Evolutionary conservation across 1,140 invertebrate species (phyloP).

Genomic region (Luehdorfia chinensis): DNA sequence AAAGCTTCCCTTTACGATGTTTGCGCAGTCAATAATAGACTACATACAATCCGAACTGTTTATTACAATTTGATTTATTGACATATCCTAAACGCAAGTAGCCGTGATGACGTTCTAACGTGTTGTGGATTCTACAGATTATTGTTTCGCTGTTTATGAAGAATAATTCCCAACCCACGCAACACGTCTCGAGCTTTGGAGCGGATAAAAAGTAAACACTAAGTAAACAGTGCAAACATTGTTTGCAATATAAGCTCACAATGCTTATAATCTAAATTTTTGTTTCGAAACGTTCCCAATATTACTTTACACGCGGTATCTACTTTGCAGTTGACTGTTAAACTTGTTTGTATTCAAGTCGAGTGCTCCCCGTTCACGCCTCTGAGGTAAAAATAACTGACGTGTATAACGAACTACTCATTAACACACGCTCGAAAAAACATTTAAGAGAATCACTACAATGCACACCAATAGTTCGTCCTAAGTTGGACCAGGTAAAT

Average conservation of each 20-base stretch:
- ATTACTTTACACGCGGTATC: no score
- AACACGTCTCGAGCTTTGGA: neutral
- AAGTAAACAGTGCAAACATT: no score
- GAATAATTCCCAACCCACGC: no score
- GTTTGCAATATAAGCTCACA: no score
- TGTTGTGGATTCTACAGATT: neutral
- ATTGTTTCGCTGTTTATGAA: neutral
- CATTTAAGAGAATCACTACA: constrained; percentile 1
- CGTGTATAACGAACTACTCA: constrained; percentile 13
- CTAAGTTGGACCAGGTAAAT: constrained; percentile 8
- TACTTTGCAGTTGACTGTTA: no score
- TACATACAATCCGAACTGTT: constrained; percentile 48
- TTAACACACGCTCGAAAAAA: constrained; percentile 14
- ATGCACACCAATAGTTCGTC: neutral
- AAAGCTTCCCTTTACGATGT: constrained; percentile 68
- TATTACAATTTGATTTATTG: constrained; percentile 38
- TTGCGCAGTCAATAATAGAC: constrained; percentile 71
- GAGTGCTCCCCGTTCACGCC: constrained; percentile 11
- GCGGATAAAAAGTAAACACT: no score
- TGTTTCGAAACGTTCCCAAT: no score
- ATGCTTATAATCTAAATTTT: no score
- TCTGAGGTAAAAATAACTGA: constrained; percentile 10
- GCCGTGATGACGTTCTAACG: constrained; percentile 27
- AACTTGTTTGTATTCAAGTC: constrained; percentile 6
- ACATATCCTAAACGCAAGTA: constrained; percentile 37